Conservation (phyloP, 1,140 invertebrate species). For the Zaprionus ornatus region DNA sequence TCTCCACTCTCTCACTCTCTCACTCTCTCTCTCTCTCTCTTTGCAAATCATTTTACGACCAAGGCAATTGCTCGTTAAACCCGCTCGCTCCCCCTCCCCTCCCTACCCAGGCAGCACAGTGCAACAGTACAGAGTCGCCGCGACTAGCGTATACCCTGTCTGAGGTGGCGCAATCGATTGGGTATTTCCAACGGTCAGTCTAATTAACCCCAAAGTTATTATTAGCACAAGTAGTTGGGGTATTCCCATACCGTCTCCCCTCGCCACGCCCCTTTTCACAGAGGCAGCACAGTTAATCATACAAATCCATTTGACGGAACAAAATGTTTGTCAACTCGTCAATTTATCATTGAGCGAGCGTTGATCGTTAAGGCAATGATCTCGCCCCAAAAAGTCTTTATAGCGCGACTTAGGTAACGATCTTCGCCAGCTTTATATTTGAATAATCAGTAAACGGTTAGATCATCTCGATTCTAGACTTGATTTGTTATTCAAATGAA, state of each 20-base stretch:
- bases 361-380: not conserved
- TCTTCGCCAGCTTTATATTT: not conserved
- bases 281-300: not conserved
- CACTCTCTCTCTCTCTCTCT: not conserved
- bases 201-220: not conserved
- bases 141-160: constrained; percentile 18
- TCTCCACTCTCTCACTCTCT: constrained; percentile 2
- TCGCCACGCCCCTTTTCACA: no score
- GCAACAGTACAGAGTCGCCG: not conserved
- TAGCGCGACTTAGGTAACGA: not conserved
- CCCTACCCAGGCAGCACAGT: not conserved
- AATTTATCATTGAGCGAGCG: not conserved
- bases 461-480: not conserved
- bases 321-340: constrained; percentile 1
- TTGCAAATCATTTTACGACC: constrained; percentile 72
- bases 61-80: constrained; percentile 48
- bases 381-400: not conserved
- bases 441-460: not conserved
- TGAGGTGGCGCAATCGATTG: not conserved
- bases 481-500: not conserved
- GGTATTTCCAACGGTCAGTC: not conserved
- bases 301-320: not conserved
- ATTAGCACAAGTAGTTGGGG: not conserved
- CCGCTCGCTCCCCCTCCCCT: not conserved
- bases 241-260: not conserved